phyloP scores from a whole-genome alignment of 2,888 invertebrate species.

The Eupithecia centaureata region DNA sequence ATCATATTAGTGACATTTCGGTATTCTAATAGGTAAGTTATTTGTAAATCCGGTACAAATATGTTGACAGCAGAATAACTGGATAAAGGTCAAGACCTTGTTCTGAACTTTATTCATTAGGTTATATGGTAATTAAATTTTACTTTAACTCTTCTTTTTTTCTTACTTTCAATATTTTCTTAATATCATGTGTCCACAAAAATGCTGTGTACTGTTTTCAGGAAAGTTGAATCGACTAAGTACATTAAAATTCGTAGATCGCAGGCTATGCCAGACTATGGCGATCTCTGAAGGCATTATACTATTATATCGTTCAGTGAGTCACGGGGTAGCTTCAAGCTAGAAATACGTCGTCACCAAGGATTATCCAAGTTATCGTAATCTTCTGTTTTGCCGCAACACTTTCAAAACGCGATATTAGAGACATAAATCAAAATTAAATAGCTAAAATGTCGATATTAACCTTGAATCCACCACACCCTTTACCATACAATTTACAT shows the following conservation, averaged over 20 bases:
- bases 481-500: conserved; percentile 20
- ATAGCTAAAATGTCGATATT: conserved; percentile 1
- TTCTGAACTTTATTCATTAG: background rate
- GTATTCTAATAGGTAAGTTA: background rate
- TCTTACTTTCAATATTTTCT: background rate
- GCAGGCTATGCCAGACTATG: background rate
- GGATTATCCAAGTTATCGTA: background rate
- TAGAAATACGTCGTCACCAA: background rate
- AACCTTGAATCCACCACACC: conserved; percentile 28
- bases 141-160: no score
- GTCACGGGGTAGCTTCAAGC: background rate
- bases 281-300: background rate
- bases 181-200: background rate
- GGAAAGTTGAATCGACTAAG: no score
- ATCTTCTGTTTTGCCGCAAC: background rate
- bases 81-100: background rate
- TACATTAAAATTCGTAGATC: background rate
- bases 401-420: background rate
- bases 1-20: background rate
- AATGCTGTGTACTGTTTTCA: no score
- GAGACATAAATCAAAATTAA: background rate
- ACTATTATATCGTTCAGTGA: background rate
- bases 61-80: no score
- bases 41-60: background rate
- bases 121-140: no score